A percentile compares a stretch with the other conserved stretches of the same genome.
phyloP scores from a whole-genome alignment of 2,797 vertebrate species.

The Dicrostonyx torquatus region DNA sequence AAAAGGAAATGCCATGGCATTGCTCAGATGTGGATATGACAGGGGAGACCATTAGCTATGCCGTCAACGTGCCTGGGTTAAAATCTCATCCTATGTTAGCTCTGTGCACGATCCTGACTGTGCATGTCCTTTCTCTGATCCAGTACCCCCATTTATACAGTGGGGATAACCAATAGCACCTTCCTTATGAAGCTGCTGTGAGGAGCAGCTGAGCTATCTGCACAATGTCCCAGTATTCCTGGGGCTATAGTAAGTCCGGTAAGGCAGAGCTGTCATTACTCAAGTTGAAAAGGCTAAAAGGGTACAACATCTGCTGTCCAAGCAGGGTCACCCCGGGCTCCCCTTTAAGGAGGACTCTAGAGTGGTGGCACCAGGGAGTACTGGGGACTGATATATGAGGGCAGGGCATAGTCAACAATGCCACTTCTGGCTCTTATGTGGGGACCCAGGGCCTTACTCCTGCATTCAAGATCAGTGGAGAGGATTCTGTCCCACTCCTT shows the following conservation, averaged over 20 bases:
- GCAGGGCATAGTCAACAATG: background rate
- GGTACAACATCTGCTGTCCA: background rate
- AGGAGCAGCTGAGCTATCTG: background rate
- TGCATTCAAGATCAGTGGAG: background rate
- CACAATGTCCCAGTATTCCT: background rate
- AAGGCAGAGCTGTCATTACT: background rate
- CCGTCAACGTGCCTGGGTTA: background rate
- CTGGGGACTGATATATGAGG: fast-evolving
- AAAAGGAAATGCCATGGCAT: background rate
- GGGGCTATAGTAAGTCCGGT: background rate
- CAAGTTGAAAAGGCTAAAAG: background rate
- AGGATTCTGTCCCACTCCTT: background rate
- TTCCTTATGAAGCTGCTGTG: background rate
- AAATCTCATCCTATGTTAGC: background rate
- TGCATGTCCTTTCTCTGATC: background rate
- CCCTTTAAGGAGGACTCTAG: background rate
- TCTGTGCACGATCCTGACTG: background rate
- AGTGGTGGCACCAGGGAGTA: too few species aligned
- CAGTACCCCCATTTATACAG: background rate
- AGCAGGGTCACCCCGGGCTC: background rate
- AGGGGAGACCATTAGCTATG: background rate
- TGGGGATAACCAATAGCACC: background rate
- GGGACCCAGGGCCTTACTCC: background rate
- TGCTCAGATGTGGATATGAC: background rate
- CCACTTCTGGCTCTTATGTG: background rate